Percentiles rank a stretch among this genome's conserved stretches.
Evolutionary conservation across 2,797 vertebrate species (phyloP).

Genomic region (Momotus momota): DNA sequence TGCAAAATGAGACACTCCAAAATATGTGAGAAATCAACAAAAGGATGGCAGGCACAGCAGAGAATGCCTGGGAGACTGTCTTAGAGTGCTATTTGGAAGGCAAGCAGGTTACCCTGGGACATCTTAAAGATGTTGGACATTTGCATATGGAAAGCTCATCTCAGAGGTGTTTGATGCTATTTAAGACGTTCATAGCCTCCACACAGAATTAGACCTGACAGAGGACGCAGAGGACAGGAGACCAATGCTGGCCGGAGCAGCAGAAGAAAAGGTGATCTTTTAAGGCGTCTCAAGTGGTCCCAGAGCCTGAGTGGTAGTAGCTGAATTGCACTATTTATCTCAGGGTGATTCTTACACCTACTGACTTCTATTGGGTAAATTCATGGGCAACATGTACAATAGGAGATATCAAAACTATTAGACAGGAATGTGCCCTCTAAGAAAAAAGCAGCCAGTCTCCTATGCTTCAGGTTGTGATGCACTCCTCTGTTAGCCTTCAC

Average conservation of each 20-base stretch:
- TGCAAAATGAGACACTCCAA: neutral
- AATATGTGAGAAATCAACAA: neutral
- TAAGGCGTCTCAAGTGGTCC: neutral
- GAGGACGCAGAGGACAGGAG: neutral
- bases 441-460: neutral
- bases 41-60: neutral
- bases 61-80: neutral
- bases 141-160: neutral
- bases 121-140: neutral
- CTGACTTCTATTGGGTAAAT: neutral
- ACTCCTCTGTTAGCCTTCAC: accelerated
- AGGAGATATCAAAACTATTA: neutral
- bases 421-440: neutral
- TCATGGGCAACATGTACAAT: neutral
- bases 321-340: neutral
- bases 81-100: neutral
- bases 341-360: neutral
- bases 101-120: neutral
- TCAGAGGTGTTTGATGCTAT: neutral
- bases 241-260: neutral
- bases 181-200: neutral
- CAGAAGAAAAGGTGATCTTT: neutral
- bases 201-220: neutral
- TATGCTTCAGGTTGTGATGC: accelerated
- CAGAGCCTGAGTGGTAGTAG: neutral